These are phyloP conservation scores for Butastur rufipennis DNA, from an alignment of 2,113 vertebrate genomes.

Conservation along the genomic window DNA sequence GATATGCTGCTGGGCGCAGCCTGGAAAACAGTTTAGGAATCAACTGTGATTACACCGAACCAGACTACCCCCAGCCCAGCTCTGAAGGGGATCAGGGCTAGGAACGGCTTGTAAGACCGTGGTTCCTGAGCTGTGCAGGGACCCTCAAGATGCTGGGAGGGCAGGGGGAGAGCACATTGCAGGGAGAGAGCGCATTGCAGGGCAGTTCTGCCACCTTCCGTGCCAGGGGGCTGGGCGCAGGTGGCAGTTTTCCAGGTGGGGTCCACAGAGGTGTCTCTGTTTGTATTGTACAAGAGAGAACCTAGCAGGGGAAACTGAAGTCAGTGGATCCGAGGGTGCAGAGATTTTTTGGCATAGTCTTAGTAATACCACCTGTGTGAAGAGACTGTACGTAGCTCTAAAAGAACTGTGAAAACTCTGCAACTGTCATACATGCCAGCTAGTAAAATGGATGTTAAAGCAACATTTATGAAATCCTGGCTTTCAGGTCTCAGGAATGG, in stretches of 20 bases:
- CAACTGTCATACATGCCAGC: not conserved
- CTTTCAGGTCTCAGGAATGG: not conserved
- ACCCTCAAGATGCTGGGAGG: too few relatives aligned
- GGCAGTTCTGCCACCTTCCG: not conserved
- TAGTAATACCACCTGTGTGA: not conserved
- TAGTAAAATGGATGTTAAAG: not conserved
- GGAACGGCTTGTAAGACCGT: fast-evolving
- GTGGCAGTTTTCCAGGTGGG: not conserved
- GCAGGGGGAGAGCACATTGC: fast-evolving
- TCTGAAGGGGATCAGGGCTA: not conserved
- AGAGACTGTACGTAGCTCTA: not conserved
- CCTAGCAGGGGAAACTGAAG: not conserved
- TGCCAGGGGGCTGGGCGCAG: not conserved
- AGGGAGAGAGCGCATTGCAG: fast-evolving
- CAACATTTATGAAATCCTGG: not conserved
- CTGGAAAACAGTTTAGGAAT: not conserved
- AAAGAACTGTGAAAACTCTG: not conserved
- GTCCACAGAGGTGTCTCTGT: not conserved
- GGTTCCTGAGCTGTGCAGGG: not conserved
- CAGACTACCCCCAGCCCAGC: not conserved
- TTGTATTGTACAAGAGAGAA: not conserved
- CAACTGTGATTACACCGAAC: too few relatives aligned
- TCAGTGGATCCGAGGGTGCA: not conserved
- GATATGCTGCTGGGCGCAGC: not conserved
- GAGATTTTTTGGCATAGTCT: not conserved